These are phyloP conservation scores for Hyles euphorbiae DNA, from an alignment of 1,140 invertebrate species.

Conservation along the genomic window DNA sequence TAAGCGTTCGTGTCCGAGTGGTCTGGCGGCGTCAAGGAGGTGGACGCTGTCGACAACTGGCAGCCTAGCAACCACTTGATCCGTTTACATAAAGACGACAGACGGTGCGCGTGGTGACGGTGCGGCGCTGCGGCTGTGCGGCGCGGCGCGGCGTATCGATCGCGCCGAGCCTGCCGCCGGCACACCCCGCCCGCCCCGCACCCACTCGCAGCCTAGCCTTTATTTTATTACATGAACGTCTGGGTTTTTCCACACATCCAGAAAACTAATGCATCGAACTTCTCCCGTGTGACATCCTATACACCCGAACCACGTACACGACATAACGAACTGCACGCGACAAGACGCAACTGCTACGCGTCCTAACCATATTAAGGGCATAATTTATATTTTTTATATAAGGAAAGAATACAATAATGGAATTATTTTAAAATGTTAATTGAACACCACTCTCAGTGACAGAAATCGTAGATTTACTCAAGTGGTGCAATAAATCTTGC, in stretches of 20 bases:
- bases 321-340: too few relatives aligned
- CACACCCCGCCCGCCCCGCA: conserved; percentile 17
- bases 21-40: too few relatives aligned
- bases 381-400: too few relatives aligned
- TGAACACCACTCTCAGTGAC: too few relatives aligned
- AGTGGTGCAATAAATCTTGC: too few relatives aligned
- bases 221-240: conserved; percentile 38
- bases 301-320: neutral
- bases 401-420: too few relatives aligned
- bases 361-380: too few relatives aligned
- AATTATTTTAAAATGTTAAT: too few relatives aligned
- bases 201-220: conserved; percentile 15
- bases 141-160: conserved; percentile 30
- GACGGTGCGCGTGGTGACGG: conserved; percentile 24
- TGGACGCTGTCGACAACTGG: neutral
- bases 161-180: conserved; percentile 35
- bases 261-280: conserved; percentile 1
- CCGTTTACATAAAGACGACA: conserved; percentile 19
- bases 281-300: neutral
- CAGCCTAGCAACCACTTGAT: conserved; percentile 15
- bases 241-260: conserved; percentile 38
- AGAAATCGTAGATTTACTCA: too few relatives aligned
- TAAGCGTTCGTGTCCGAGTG: too few relatives aligned
- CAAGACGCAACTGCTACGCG: too few relatives aligned
- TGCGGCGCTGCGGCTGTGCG: conserved; percentile 26